Evolutionary conservation across 2,797 vertebrate species (phyloP).

Genomic region (Columba guinea): DNA sequence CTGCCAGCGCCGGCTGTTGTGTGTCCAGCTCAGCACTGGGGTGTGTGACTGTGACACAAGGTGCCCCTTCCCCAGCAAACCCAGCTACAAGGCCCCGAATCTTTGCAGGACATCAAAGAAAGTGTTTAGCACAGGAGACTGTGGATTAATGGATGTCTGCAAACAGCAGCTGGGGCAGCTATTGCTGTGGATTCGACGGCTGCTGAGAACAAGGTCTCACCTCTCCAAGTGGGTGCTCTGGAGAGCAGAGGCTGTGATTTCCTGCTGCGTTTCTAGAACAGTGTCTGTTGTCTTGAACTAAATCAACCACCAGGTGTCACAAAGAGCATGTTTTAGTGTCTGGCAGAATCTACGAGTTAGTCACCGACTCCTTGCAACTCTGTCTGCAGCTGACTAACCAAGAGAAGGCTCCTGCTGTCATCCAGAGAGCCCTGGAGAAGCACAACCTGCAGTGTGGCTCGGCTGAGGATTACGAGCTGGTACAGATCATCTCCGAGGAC

Average conservation of each 20-base stretch:
- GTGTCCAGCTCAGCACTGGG: too few species aligned
- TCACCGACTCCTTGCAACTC: not conserved
- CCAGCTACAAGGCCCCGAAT: not conserved
- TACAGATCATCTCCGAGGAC: too few species aligned
- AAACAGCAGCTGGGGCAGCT: not conserved
- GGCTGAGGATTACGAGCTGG: slow-evolving; percentile 84
- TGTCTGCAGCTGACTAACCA: slow-evolving; percentile 89
- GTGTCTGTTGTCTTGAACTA: not conserved
- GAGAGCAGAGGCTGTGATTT: not conserved
- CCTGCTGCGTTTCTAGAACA: not conserved
- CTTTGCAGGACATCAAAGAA: not conserved
- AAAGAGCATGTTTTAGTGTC: not conserved
- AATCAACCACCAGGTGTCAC: not conserved
- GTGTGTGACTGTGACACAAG: not conserved
- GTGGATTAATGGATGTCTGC: not conserved
- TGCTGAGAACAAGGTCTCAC: not conserved
- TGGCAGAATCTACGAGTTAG: not conserved
- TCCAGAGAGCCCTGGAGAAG: slow-evolving; percentile 90
- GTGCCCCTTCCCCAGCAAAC: not conserved
- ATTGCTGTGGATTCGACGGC: not conserved
- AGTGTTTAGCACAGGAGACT: not conserved
- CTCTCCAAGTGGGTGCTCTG: not conserved
- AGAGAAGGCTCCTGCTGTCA: slow-evolving; percentile 91
- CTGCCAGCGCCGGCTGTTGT: too few species aligned
- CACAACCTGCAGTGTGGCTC: slow-evolving; percentile 89